Conservation (phyloP, 2,113 vertebrate species). For the Azemiops feae region DNA sequence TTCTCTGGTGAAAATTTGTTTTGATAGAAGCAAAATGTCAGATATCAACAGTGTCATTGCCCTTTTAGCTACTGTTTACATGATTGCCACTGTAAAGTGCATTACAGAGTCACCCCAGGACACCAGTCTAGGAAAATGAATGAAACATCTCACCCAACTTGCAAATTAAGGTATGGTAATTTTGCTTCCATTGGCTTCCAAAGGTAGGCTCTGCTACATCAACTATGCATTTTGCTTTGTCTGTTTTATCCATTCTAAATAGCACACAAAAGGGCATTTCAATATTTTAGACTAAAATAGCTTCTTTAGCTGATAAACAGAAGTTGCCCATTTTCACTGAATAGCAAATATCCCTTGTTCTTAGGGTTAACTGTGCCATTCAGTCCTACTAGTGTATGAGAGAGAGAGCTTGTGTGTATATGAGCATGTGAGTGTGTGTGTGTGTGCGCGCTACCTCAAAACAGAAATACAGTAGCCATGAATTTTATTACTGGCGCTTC, state of each 20-base stretch:
- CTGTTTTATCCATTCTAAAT: slow-evolving; percentile 9
- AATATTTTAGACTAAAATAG: slow-evolving; percentile 26
- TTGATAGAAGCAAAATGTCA: background rate
- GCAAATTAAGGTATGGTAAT: background rate
- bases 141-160: background rate
- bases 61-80: background rate
- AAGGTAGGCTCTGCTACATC: background rate
- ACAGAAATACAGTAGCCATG: background rate
- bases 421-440: background rate
- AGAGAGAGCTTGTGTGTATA: background rate
- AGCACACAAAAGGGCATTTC: slow-evolving; percentile 8
- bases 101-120: background rate
- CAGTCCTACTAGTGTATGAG: background rate
- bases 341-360: background rate
- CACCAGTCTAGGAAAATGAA: background rate
- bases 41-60: background rate
- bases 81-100: background rate
- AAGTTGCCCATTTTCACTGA: background rate
- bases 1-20: background rate
- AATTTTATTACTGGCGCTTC: slow-evolving; percentile 15
- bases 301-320: background rate
- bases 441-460: background rate
- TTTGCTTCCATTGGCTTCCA: background rate
- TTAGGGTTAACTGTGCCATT: rapidly evolving
- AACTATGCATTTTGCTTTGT: background rate